phyloP scores from a whole-genome alignment of 1,140 invertebrate species.

The Cyclargus thomasi region DNA sequence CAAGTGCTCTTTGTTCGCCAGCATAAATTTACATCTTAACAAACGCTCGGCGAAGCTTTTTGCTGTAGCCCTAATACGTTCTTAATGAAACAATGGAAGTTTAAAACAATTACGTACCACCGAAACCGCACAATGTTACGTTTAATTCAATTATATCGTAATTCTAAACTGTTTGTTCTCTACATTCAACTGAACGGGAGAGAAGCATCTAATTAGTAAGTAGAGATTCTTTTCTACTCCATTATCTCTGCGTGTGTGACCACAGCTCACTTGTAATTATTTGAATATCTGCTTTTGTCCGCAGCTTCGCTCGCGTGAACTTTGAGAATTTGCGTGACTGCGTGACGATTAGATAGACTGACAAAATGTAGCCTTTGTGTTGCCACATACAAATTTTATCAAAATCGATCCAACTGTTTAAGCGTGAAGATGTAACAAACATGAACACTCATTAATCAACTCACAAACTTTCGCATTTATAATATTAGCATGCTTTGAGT shows the following conservation, averaged over 20 bases:
- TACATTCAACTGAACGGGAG: constrained; percentile 8
- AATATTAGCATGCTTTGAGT: too few species aligned
- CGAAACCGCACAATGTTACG: constrained; percentile 24
- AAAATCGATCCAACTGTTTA: background rate
- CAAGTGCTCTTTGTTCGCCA: constrained; percentile 43
- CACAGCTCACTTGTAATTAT: too few species aligned
- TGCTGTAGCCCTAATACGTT: constrained; percentile 51
- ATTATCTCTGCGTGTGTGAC: too few species aligned
- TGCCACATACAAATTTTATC: background rate
- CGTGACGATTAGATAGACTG: too few species aligned
- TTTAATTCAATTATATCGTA: constrained; percentile 24
- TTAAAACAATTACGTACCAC: constrained; percentile 44
- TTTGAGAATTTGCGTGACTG: too few species aligned
- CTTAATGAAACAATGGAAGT: constrained; percentile 49
- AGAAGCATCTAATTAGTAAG: background rate
- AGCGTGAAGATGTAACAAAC: too few species aligned
- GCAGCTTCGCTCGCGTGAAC: too few species aligned
- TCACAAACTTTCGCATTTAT: background rate
- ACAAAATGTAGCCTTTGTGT: background rate
- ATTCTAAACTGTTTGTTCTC: constrained; percentile 17
- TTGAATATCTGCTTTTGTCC: too few species aligned
- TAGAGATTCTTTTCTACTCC: background rate
- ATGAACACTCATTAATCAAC: too few species aligned
- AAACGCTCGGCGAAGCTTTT: constrained; percentile 50
- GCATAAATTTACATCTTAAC: constrained; percentile 67